Conservation (phyloP, 2,113 vertebrate species). For the Phycodurus eques region DNA sequence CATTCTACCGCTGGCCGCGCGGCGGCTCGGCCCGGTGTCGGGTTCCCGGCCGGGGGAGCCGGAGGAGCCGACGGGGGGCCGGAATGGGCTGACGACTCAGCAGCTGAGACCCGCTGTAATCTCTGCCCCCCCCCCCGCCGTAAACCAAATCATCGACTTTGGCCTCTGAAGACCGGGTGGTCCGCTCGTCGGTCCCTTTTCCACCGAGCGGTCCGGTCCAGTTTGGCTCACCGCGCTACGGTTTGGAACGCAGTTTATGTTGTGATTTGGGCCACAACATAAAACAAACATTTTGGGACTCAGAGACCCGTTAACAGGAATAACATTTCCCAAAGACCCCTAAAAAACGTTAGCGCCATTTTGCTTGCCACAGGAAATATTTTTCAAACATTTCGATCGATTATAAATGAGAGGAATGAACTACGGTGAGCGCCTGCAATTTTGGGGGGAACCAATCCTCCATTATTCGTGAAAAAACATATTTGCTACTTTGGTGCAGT, state of each 20-base stretch:
- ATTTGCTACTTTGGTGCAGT: too few relatives aligned
- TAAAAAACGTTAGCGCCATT: too few relatives aligned
- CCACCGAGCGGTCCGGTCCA: not conserved
- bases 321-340: too few relatives aligned
- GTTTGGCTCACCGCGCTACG: not conserved
- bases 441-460: not conserved
- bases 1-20: constrained; percentile 62
- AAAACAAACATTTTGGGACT: too few relatives aligned
- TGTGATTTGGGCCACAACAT: too few relatives aligned
- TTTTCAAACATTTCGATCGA: too few relatives aligned
- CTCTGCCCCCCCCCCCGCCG: constrained; percentile 47
- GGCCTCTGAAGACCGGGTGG: constrained; percentile 12
- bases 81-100: constrained; percentile 64
- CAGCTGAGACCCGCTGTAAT: constrained; percentile 73
- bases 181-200: not conserved
- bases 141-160: constrained; percentile 64
- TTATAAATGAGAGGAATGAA: too few relatives aligned
- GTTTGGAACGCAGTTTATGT: too few relatives aligned
- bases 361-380: too few relatives aligned
- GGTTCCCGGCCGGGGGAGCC: constrained; percentile 69
- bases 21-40: constrained; percentile 63
- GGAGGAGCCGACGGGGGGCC: constrained; percentile 53
- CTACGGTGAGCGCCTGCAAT: not conserved
- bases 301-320: too few relatives aligned
- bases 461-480: not conserved